Base-by-base conservation (phyloP, 2,113 vertebrate genomes). In the Peromyscus leucopus region DNA sequence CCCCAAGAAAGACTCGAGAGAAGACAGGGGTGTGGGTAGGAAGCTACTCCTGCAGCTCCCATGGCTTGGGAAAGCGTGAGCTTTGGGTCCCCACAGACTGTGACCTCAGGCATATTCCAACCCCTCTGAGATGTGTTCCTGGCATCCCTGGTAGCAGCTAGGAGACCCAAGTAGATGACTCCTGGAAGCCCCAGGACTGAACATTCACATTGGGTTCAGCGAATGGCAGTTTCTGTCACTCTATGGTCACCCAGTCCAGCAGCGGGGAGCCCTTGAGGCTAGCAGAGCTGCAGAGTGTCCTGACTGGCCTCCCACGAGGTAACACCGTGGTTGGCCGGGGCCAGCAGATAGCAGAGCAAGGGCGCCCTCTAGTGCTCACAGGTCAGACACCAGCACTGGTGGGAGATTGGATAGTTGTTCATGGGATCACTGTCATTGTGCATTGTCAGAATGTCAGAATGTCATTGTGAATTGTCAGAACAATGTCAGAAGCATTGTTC, bases 361-460 rank as follows among this genome's bases (percentile, higher is more conserved):
- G 42, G 94, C 39, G 36, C 97, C 96, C 93, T 93, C 97, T 97
- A 83, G 94, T 96, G 98, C 19, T 82, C 86, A n/a, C 26, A 33
- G 76, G 13, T 26, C 19, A 7, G 6, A 21, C 46, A 13, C 48
- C 12, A 4, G 28, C 7, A 36, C 72, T 61, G 0, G 57, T 12
- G 36, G n/a, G 88, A 86, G 84, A n/a, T 4, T 4, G 51, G 31
- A 21, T 28, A 2, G 11, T n/a, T 13, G 8, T 65, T 71, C 42
- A 4, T 5, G 26, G 48, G 42, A 17, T 39, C 6, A 2, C 28
- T 72, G 28, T 12, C 46, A n/a, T 11, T 46, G 8, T 39, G n/a
- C n/a, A n/a, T n/a, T n/a, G n/a, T n/a, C n/a, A n/a, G n/a, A n/a
- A n/a, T n/a, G n/a, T n/a, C n/a, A n/a, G n/a, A n/a, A n/a, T n/a